A percentile compares a stretch with the other conserved stretches of the same genome.
phyloP scores from a whole-genome alignment of 2,797 vertebrate genomes.

The Miichthys miiuy region DNA sequence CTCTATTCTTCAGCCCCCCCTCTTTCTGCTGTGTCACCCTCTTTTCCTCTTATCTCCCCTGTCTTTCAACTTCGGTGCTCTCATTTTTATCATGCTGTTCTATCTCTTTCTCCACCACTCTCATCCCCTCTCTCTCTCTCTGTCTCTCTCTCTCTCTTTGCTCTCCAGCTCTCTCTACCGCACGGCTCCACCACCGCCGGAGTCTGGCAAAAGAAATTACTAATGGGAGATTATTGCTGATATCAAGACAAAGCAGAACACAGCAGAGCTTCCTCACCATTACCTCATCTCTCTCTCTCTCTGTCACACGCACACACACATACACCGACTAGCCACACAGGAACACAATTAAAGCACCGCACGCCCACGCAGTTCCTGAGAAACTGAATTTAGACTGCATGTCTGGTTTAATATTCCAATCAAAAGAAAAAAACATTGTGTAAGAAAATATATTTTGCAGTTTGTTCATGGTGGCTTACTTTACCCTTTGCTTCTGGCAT shows the following conservation, averaged over 20 bases:
- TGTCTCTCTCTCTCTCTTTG: background rate
- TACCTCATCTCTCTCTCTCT: background rate
- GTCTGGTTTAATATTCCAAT: background rate
- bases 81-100: constrained; percentile 8
- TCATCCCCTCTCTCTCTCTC: background rate
- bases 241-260: constrained; percentile 56
- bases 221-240: constrained; percentile 67
- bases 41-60: constrained; percentile 19
- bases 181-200: constrained; percentile 26
- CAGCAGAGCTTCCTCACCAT: constrained; percentile 33
- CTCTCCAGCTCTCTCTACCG: background rate
- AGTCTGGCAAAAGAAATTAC: constrained; percentile 46
- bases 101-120: constrained; percentile 3
- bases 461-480: constrained; percentile 4
- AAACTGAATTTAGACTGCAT: background rate
- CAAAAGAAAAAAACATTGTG: background rate
- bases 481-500: background rate
- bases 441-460: constrained; percentile 3
- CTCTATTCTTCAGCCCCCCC: constrained; percentile 12
- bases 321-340: background rate
- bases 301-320: background rate
- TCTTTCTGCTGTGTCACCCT: constrained; percentile 29
- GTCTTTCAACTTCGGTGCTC: constrained; percentile 21
- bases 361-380: background rate
- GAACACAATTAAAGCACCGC: constrained; percentile 6